Evolutionary conservation across 2,113 vertebrate species (phyloP).

Genomic region (Phocoena sinus): DNA sequence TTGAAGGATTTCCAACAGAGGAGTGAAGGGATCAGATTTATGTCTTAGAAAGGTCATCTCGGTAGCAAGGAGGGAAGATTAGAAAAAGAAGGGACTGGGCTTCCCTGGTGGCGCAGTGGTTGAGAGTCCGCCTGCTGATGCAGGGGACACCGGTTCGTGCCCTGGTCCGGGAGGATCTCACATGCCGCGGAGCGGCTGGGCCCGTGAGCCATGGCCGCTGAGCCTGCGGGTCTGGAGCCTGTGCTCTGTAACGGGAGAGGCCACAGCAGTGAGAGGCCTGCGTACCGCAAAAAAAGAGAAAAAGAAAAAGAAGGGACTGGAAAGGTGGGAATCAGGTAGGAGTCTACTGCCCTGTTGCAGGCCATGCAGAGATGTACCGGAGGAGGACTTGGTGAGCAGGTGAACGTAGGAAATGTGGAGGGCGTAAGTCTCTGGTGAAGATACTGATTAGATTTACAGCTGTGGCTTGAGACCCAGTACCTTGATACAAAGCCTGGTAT

Average conservation of each 20-base stretch:
- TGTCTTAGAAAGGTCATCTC: background rate
- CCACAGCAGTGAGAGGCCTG: too few relatives aligned
- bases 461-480: background rate
- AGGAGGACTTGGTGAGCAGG: background rate
- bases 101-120: too few relatives aligned
- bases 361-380: background rate
- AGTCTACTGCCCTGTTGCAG: background rate
- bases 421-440: background rate
- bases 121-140: too few relatives aligned
- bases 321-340: background rate
- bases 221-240: too few relatives aligned
- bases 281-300: too few relatives aligned
- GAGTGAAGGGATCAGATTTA: background rate
- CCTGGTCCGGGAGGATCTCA: too few relatives aligned
- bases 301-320: background rate
- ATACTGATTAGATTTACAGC: background rate
- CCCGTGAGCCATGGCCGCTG: too few relatives aligned
- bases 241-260: too few relatives aligned
- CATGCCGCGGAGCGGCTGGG: too few relatives aligned
- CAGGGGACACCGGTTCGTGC: too few relatives aligned
- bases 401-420: background rate
- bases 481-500: background rate
- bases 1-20: background rate
- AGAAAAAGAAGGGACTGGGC: background rate
- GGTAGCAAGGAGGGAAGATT: background rate